These are phyloP conservation scores for Andrena bicolor DNA, from an alignment of 2,888 invertebrate species.

Conservation along the genomic window DNA sequence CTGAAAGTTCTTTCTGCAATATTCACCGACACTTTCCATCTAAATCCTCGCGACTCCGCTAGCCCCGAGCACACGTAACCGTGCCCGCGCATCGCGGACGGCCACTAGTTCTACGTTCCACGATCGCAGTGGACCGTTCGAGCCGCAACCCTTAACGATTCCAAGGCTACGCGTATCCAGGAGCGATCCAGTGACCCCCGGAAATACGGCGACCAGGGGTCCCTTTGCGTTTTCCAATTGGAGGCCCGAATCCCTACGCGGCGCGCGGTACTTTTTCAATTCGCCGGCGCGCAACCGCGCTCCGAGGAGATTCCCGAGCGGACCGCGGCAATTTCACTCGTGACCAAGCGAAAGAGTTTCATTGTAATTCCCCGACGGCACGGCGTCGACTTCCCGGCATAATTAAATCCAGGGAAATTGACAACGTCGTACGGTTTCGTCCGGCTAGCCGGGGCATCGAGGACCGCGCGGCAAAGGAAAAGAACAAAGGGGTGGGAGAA, in stretches of 20 bases:
- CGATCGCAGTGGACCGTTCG: no score
- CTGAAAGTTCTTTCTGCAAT: constrained; percentile 9
- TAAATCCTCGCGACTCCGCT: constrained; percentile 1
- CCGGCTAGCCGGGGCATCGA: neutral
- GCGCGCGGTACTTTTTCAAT: constrained; percentile 20
- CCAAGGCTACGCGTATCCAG: no score
- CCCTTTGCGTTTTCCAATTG: neutral
- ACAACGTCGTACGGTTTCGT: constrained; percentile 62
- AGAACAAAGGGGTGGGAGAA: constrained; percentile 1
- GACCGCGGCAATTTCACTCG: constrained; percentile 16
- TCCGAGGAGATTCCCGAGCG: neutral
- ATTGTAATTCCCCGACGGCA: constrained; percentile 35
- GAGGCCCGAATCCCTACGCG: constrained; percentile 17
- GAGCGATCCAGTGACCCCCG: no score
- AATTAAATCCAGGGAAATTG: constrained; percentile 71
- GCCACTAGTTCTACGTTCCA: neutral
- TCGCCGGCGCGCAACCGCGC: neutral
- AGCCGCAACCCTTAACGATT: no score
- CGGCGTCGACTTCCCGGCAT: constrained; percentile 60
- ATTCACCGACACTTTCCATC: constrained; percentile 5
- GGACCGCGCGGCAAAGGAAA: neutral
- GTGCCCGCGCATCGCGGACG: neutral
- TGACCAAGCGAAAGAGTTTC: constrained; percentile 51
- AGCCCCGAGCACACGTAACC: neutral
- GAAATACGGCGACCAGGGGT: no score